Evolutionary conservation across 1,140 invertebrate genomes (phyloP), one percentile per base, ranked within the genome.

Genomic region (Tetramorium alpestre): DNA sequence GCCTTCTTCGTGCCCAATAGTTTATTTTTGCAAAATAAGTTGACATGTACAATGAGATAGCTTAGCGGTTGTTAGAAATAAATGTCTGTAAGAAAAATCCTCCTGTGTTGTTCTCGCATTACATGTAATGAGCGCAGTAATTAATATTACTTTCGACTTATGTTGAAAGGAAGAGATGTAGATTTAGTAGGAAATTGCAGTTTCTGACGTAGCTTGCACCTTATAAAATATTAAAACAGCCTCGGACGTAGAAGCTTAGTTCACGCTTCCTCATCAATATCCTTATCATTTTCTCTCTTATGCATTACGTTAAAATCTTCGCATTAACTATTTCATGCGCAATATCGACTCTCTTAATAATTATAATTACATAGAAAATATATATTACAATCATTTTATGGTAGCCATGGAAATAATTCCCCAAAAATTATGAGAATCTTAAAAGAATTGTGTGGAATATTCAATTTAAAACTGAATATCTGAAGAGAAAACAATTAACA

Each of bases 1-100:
- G 38, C 25, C 38, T 47, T 60, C 44, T 75, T 90, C 67, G 75
- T 84, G 88, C 90, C 90, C 85, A 91, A 91, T 94, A 87, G 62
- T 94, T 92, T 94, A 95, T 94, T 95, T 49, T 94, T 94, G 94
- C 90, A 94, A 94, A 94, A 94, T 94, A 94, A 95, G 92, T 93
- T 94, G 93, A 94, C 94, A 94, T 93, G 92, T 93, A 94, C 92
- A 95, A 93, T 88, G 76, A 92, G 89, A 87, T 92, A 92, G 89
- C 76, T 93, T 92, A 93, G 88, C 84, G 85, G 89, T 91, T 91
- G 89, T 87, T 90, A 84, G 87, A 93, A 94, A 94, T 90, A 70
- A 93, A 91, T 92, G 75, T 87, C 90, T 65, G 77, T 88, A 82
- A 87, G 73, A 87, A 33, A 78, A 56, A 64, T 11, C 38, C 13